Evolutionary conservation across 2,797 vertebrate species (phyloP).

Genomic region (Gymnothorax reevesii): DNA sequence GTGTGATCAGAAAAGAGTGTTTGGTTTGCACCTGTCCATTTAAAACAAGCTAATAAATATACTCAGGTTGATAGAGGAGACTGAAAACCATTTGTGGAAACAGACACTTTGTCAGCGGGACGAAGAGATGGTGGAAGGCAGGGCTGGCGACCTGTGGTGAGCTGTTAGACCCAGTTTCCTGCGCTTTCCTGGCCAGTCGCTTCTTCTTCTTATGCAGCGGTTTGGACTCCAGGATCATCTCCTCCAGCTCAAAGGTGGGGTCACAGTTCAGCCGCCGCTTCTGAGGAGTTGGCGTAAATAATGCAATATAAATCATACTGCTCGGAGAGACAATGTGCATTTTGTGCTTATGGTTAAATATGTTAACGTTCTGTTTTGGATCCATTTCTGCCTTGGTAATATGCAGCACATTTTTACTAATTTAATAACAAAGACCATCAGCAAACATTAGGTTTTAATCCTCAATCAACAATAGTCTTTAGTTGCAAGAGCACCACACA

Average conservation of each 20-base stretch:
- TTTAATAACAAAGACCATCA: neutral
- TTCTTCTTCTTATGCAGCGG: constrained; percentile 99
- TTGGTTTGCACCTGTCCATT: too few relatives aligned
- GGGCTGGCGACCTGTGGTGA: constrained; percentile 80
- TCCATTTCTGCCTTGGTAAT: neutral
- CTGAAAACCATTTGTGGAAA: neutral
- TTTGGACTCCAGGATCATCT: constrained; percentile 98
- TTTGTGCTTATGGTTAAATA: neutral
- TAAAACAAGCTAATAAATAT: too few relatives aligned
- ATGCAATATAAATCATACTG: neutral
- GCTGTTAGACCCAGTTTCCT: constrained; percentile 75
- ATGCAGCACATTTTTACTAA: neutral
- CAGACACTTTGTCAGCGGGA: too few relatives aligned
- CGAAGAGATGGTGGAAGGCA: neutral
- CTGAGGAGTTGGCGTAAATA: constrained; percentile 59
- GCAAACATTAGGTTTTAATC: neutral
- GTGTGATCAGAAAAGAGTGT: too few relatives aligned
- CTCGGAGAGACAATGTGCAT: neutral
- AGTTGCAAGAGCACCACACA: constrained; percentile 36
- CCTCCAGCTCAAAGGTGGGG: constrained; percentile 95
- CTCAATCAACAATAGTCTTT: neutral
- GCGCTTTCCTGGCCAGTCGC: constrained; percentile 87
- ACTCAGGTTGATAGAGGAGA: too few relatives aligned
- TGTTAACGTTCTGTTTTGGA: too few relatives aligned
- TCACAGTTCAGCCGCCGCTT: constrained; percentile 93